A percentile compares a stretch with the other conserved stretches of the same genome.
phyloP scores from a whole-genome alignment of 2,888 invertebrate species.

The Hartigia nigra region DNA sequence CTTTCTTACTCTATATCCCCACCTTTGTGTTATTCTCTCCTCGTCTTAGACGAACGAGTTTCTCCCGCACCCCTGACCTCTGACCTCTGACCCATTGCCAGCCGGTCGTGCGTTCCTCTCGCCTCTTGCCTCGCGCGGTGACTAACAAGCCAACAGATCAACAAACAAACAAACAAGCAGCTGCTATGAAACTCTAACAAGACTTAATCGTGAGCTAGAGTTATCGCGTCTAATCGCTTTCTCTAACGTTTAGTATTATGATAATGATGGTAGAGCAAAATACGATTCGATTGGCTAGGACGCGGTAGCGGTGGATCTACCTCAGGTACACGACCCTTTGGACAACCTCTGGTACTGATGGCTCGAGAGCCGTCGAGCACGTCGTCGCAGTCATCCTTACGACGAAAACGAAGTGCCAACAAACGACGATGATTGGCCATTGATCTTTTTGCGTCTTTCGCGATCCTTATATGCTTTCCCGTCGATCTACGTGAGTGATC shows the following conservation, averaged over 20 bases:
- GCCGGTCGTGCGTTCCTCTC: neutral
- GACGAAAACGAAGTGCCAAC: slow-evolving; percentile 62
- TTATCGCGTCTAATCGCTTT: neutral
- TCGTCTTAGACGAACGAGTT: neutral
- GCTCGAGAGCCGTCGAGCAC: slow-evolving; percentile 51
- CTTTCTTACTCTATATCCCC: slow-evolving; percentile 40
- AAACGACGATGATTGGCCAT: slow-evolving; percentile 61
- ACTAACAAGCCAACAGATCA: neutral
- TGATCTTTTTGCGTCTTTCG: neutral
- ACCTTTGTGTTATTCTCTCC: neutral
- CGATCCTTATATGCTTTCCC: neutral
- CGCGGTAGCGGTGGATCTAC: slow-evolving; percentile 63
- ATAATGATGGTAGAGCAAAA: neutral
- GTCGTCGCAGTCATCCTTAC: slow-evolving; percentile 38
- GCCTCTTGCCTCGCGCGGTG: neutral
- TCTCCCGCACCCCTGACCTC: neutral
- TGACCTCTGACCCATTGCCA: neutral
- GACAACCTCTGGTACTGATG: slow-evolving; percentile 80
- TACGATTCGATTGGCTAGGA: slow-evolving; percentile 39
- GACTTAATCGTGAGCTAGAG: neutral
- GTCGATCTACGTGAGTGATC: neutral
- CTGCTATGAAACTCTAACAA: neutral
- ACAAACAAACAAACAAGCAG: neutral
- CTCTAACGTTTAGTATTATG: neutral
- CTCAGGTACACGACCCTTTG: slow-evolving; percentile 77